Conservation (phyloP, 1,140 invertebrate species). For the Steinernema khuongi region DNA sequence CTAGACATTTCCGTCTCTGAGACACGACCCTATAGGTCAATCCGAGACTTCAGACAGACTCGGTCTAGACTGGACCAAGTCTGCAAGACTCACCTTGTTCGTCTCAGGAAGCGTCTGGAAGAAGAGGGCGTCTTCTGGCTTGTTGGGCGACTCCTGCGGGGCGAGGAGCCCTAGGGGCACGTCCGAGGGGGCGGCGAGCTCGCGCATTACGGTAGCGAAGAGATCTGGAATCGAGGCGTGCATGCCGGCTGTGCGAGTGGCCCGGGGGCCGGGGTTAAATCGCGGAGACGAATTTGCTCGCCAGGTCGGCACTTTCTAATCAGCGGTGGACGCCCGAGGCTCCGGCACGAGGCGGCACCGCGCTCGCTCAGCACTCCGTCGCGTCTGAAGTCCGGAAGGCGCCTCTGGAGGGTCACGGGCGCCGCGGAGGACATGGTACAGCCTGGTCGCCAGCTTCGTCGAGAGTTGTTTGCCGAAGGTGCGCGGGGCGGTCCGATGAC, state of each 20-base stretch:
- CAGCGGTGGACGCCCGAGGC: background rate
- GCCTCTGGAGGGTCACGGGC: no score
- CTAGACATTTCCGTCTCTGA: no score
- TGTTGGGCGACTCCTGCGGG: background rate
- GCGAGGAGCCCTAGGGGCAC: background rate
- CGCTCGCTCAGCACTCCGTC: background rate
- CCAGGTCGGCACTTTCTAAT: conserved; percentile 11
- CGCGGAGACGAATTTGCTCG: background rate
- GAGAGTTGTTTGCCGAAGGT: conserved; percentile 9
- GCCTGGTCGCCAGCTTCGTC: conserved; percentile 12
- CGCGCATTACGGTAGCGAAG: conserved; percentile 8
- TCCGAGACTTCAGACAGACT: no score
- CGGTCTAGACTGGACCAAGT: no score
- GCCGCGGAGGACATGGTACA: background rate
- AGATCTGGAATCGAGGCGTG: background rate
- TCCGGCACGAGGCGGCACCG: background rate
- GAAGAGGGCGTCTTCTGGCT: background rate
- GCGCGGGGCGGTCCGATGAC: background rate
- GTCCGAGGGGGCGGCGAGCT: background rate
- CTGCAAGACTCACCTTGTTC: no score
- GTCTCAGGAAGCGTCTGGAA: background rate
- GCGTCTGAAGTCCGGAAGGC: no score
- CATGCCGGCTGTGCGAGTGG: background rate
- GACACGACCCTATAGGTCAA: no score
- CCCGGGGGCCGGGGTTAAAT: background rate